Evolutionary conservation across 2,888 invertebrate genomes (phyloP), one percentile per base, ranked within the genome.

Genomic region (Disparrhopalites patrizii): DNA sequence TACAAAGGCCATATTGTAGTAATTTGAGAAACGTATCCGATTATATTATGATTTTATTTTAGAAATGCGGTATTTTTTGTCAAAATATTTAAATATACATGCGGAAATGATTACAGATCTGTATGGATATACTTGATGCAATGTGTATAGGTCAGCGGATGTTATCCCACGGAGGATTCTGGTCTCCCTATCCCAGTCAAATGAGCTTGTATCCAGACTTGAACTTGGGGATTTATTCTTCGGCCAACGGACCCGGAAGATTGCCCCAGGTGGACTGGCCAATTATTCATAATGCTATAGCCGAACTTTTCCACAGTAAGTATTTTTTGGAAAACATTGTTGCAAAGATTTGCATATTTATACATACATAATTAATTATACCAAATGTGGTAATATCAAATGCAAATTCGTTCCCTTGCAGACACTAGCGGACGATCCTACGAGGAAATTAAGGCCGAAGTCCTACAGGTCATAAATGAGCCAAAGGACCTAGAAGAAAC

Each of bases 191-290:
- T 2, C 33, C 61, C 10, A 36, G 55, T 23, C 27, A 38, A n/a
- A 50, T 69, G 33, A 55, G 67, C 1, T 25, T 67, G 1, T 69
- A 55, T 40, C 67, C 69, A 20, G 31, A 25, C n/a, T 33, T 63
- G 25, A 38, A 60, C 1, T 23, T 69, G 1, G 67, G 64, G 1
- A 57, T 69, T 18, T 69, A 62, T 36, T 65, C 62, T 1, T 47
- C 38, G 1, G 25, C 55, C 2, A 67, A 67, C 38, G 54, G 60
- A 5, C 60, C 60, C 23, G 60, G 60, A 13, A 1, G 60, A 31
- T 25, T 58, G 3, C 3, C 1, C 13, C 47, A 47, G 10, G 30
- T 15, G 5, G 10, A 8, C 31, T 50, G 31, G 15, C 31, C 20
- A n/a, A n/a, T 20, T 25, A 31, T 60, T 13, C 60, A 60, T 31